phyloP scores from a whole-genome alignment of 2,797 vertebrate species.

The Pangasius djambal region DNA sequence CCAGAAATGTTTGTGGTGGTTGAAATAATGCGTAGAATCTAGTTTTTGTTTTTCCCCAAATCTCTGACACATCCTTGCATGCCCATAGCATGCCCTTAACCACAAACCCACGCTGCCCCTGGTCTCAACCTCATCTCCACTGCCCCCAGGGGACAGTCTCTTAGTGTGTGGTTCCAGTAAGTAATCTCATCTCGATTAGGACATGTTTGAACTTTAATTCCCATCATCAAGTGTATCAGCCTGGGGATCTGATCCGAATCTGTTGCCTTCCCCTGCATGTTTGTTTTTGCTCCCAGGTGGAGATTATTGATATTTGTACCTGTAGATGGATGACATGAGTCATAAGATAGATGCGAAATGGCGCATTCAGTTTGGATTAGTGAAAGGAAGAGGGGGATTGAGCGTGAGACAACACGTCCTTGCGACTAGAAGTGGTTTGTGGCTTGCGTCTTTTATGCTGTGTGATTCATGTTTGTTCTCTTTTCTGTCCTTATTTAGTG shows the following conservation, averaged over 20 bases:
- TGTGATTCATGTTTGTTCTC: conserved; percentile 50
- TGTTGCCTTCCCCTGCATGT: conserved; percentile 13
- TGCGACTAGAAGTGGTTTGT: conserved; percentile 3
- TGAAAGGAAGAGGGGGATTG: neutral
- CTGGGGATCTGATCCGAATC: neutral
- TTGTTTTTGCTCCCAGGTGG: conserved; percentile 31
- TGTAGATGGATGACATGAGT: conserved; percentile 36
- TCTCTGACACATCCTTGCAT: conserved; percentile 3
- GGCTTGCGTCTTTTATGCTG: conserved; percentile 5
- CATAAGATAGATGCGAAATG: conserved; percentile 15
- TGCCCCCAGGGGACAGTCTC: conserved; percentile 25
- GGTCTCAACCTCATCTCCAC: neutral
- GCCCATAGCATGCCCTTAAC: conserved; percentile 18
- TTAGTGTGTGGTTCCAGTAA: conserved; percentile 41
- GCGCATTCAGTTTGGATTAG: conserved; percentile 19
- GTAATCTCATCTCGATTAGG: conserved; percentile 42
- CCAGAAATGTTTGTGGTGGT: conserved; percentile 42
- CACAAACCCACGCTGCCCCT: conserved; percentile 30
- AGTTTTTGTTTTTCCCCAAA: neutral
- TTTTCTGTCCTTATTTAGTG: conserved; percentile 77
- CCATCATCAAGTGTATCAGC: conserved; percentile 17
- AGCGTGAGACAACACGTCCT: conserved; percentile 21
- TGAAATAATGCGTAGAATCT: neutral
- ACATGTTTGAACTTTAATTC: conserved; percentile 39
- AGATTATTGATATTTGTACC: conserved; percentile 36